Evolutionary conservation across 1,140 invertebrate genomes (phyloP), one percentile per base, ranked within the genome.

Genomic region (Lamellibrachia luymesi): DNA sequence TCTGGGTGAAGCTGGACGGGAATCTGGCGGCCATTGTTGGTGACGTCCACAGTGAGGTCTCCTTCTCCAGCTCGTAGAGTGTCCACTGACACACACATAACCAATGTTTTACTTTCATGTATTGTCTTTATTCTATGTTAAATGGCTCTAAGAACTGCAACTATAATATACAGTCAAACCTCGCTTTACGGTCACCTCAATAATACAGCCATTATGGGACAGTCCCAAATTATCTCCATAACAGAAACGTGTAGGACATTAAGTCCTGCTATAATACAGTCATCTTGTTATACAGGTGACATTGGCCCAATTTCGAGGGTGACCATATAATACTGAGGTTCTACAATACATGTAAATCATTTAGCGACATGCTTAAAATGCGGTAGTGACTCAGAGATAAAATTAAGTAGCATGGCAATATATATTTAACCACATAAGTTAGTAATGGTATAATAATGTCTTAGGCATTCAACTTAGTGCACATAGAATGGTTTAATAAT

Each of bases 1-100:
- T 98, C 95, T 98, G 52, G 92, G 27, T 49, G 52, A 90, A 99
- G 97, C 4, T 98, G 97, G 94, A 98, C 98, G 92, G 98, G 98
- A 64, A 99, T 97, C 17, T 98, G 98, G 91, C 95, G 94, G 7
- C 97, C 96, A 93, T 97, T 96, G 93, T 97, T 98, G 0, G 98
- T 98, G 91, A 99, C 98, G 95, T 99, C 98, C 90, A 99, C 95
- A 90, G 94, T 93, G n/a, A 96, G 92, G 10, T 95, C 94, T 8
- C 95, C 96, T 27, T 95, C 94, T 7, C 96, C 96, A 25, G 96
- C 95, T 10, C 93, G 91, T 17, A 94, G 94, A 7, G 94, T 93
- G 93, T 96, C 95, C 94, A 95, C 96, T 96, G 93, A 50, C 93
- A 94, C 90, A 93, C 51, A 94, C 64, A 80, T 80, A 10, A 80